These are phyloP conservation scores for Agapornis canus DNA, from an alignment of 2,797 vertebrate species.

Conservation along the genomic window DNA sequence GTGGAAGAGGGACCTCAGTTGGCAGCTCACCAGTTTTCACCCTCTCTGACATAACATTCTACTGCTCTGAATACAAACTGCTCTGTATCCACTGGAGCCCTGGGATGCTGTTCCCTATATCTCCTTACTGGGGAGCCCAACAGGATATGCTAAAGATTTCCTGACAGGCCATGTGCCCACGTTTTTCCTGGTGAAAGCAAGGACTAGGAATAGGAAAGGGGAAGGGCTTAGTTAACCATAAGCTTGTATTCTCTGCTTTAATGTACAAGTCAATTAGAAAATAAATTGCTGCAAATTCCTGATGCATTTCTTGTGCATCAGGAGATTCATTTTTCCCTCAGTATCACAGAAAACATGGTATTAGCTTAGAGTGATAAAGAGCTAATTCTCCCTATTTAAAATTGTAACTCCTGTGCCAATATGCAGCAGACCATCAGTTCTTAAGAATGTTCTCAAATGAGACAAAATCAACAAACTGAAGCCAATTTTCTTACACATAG, in stretches of 20 bases:
- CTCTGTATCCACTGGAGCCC: rapidly evolving
- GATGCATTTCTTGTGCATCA: neutral
- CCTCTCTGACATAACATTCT: neutral
- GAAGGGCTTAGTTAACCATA: neutral
- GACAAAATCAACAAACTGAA: neutral
- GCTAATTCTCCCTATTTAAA: neutral
- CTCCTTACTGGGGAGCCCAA: neutral
- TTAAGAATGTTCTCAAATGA: neutral
- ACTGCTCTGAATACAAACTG: neutral
- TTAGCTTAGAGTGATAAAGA: neutral
- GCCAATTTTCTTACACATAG: neutral
- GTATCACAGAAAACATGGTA: neutral
- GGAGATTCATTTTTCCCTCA: neutral
- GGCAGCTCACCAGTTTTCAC: neutral
- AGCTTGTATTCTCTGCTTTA: neutral
- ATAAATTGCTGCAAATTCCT: neutral
- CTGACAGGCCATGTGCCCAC: rapidly evolving
- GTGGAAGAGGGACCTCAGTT: neutral
- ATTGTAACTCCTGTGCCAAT: neutral
- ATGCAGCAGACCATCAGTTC: neutral
- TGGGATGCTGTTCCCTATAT: neutral
- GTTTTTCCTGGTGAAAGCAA: neutral
- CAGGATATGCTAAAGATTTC: neutral
- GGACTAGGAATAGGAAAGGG: neutral
- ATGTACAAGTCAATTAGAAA: neutral